Percentiles rank a stretch among this genome's conserved stretches.
These are phyloP conservation scores for Microtus oregoni DNA, from an alignment of 2,113 vertebrate species.

Conservation along the genomic window DNA sequence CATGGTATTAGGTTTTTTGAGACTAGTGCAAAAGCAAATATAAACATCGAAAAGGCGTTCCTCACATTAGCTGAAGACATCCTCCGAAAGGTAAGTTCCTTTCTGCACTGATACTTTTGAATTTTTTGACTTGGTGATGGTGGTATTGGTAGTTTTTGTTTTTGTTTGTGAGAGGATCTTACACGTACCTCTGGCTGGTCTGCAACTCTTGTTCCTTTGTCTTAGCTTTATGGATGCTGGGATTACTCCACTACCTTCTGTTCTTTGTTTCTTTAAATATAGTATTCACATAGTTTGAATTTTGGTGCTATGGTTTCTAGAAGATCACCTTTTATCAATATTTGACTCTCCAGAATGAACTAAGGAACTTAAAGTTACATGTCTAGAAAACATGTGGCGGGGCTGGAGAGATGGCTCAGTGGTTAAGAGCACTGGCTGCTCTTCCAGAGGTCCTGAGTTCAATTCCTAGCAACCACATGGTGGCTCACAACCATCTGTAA, in stretches of 20 bases:
- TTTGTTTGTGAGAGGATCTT: background rate
- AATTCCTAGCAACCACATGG: too few relatives aligned
- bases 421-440: too few relatives aligned
- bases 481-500: too few relatives aligned
- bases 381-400: background rate
- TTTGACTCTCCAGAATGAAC: background rate
- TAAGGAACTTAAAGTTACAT: background rate
- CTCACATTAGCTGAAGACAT: conserved; percentile 99
- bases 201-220: background rate
- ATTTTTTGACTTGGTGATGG: background rate
- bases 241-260: too few relatives aligned
- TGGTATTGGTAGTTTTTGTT: background rate
- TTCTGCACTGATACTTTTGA: background rate
- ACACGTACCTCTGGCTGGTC: background rate
- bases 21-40: conserved; percentile 99
- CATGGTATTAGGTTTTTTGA: conserved; percentile 99
- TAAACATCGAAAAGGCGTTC: conserved; percentile 99
- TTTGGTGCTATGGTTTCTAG: background rate
- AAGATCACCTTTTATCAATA: background rate
- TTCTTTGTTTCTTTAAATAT: background rate
- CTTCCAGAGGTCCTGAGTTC: too few relatives aligned
- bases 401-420: too few relatives aligned
- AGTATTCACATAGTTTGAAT: background rate
- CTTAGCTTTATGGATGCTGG: background rate
- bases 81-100: conserved; percentile 95